These are phyloP conservation scores for Apocheima hispidaria DNA, from an alignment of 2,888 invertebrate species.

Conservation along the genomic window DNA sequence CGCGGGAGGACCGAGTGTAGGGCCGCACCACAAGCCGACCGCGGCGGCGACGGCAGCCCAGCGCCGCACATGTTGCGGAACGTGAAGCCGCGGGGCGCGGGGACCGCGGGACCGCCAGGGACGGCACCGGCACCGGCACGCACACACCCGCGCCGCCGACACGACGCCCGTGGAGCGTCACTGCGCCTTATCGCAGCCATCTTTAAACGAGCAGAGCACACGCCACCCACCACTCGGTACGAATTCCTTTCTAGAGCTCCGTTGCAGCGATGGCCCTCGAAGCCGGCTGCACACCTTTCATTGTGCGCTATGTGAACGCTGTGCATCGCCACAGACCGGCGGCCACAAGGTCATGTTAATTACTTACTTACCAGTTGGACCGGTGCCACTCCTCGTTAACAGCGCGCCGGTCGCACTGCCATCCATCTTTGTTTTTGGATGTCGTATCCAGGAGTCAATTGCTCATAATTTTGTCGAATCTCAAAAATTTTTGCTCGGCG, in stretches of 20 bases:
- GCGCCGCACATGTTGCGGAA: slow-evolving; percentile 38
- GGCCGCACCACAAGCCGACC: slow-evolving; percentile 63
- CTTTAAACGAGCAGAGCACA: slow-evolving; percentile 82
- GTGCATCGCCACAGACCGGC: slow-evolving; percentile 58
- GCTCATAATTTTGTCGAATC: slow-evolving; percentile 23
- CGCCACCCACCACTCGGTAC: slow-evolving; percentile 79
- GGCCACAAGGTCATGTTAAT: slow-evolving; percentile 78
- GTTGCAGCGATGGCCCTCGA: slow-evolving; percentile 69
- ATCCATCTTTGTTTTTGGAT: slow-evolving; percentile 37
- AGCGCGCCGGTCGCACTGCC: slow-evolving; percentile 46
- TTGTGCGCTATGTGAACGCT: slow-evolving; percentile 60
- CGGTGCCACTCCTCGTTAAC: slow-evolving; percentile 69
- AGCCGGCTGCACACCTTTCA: slow-evolving; percentile 75
- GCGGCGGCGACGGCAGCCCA: slow-evolving; percentile 53
- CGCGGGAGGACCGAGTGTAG: slow-evolving; percentile 69
- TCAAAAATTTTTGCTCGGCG: neutral
- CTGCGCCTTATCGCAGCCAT: slow-evolving; percentile 84
- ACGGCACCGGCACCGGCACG: slow-evolving; percentile 73
- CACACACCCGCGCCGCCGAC: slow-evolving; percentile 73
- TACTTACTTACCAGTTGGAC: slow-evolving; percentile 75
- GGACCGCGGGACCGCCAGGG: slow-evolving; percentile 70
- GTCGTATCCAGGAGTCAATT: slow-evolving; percentile 34
- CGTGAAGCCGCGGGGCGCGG: slow-evolving; percentile 58
- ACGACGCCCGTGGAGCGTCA: slow-evolving; percentile 81
- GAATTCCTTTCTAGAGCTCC: slow-evolving; percentile 78